Percentiles rank a stretch among this genome's conserved stretches.
Evolutionary conservation across 1,140 invertebrate genomes (phyloP).

Genomic region (Bombus superbus): DNA sequence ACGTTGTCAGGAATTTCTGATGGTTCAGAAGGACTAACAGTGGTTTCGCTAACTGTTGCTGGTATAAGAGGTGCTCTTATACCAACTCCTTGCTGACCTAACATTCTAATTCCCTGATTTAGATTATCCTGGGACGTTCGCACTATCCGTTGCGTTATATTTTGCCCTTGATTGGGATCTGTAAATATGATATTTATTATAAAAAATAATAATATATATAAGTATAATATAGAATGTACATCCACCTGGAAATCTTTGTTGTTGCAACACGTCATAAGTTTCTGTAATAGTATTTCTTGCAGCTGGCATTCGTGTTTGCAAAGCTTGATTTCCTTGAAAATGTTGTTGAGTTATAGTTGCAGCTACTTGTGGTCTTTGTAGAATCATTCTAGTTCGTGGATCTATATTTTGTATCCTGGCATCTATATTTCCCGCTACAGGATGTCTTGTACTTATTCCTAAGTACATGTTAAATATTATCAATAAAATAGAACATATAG

Average conservation of each 20-base stretch:
- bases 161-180: slow-evolving; percentile 76
- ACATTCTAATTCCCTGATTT: slow-evolving; percentile 77
- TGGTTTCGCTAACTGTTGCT: slow-evolving; percentile 73
- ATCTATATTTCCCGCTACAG: slow-evolving; percentile 74
- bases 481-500: not conserved
- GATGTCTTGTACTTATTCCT: slow-evolving; percentile 76
- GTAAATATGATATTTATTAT: slow-evolving; percentile 13
- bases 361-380: slow-evolving; percentile 77
- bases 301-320: slow-evolving; percentile 76
- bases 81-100: slow-evolving; percentile 69
- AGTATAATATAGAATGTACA: slow-evolving; percentile 29
- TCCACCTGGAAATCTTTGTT: slow-evolving; percentile 77
- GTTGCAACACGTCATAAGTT: slow-evolving; percentile 79
- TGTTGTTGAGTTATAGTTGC: slow-evolving; percentile 73
- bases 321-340: slow-evolving; percentile 73
- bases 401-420: slow-evolving; percentile 81
- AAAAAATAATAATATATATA: not conserved
- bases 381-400: slow-evolving; percentile 81
- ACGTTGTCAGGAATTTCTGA: slow-evolving; percentile 91
- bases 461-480: slow-evolving; percentile 1
- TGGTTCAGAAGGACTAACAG: slow-evolving; percentile 73
- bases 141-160: slow-evolving; percentile 74
- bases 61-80: slow-evolving; percentile 73
- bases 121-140: slow-evolving; percentile 73
- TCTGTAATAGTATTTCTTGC: slow-evolving; percentile 73